Evolutionary conservation across 2,797 vertebrate species (phyloP), one percentile per base, ranked within the genome.

Genomic region (Chanos chanos): DNA sequence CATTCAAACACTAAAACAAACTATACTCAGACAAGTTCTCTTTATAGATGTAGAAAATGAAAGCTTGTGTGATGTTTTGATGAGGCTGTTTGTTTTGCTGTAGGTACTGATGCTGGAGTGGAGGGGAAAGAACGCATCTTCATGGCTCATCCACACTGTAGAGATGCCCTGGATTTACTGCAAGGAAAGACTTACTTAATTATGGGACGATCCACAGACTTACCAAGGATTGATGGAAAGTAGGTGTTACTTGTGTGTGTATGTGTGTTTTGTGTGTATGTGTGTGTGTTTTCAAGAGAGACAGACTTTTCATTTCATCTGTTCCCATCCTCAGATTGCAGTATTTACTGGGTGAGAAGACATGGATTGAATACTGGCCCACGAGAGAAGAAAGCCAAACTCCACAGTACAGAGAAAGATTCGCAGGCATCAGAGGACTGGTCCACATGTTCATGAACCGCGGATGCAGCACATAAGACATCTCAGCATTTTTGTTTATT

Each of bases 361-460:
- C 56, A 5, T 66, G 64, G 64, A 2, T 66, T 15, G 64, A 66
- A 27, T 61, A 66, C 21, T 66, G 56, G 64, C 64, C 64, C 2
- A 66, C 56, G 33, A 39, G 1, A 18, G 0, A 18, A 1, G 41
- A 66, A 31, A 60, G 39, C 9, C 56, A 61, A 45, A 9, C 0
- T 1, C 0, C 0, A 8, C 2, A 30, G n/a, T 15, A 53, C 8
- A 30, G 1, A 0, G 4, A 31, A 0, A 28, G 9, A 5, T 54
- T 30, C 6, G 1, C 3, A 0, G 31, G 30, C 41, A 31, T 66
- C 4, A 0, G 13, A 37, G 24, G 2, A 0, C 9, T 66, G 0
- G 3, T 15, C 19, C 13, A 44, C 0, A 43, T 1, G 9, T 48
- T 61, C 6, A 1, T 4, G 4, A 43, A 19, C 25, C n/a, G 49